phyloP scores from a whole-genome alignment of 2,888 invertebrate species.

The Apamea crenata region DNA sequence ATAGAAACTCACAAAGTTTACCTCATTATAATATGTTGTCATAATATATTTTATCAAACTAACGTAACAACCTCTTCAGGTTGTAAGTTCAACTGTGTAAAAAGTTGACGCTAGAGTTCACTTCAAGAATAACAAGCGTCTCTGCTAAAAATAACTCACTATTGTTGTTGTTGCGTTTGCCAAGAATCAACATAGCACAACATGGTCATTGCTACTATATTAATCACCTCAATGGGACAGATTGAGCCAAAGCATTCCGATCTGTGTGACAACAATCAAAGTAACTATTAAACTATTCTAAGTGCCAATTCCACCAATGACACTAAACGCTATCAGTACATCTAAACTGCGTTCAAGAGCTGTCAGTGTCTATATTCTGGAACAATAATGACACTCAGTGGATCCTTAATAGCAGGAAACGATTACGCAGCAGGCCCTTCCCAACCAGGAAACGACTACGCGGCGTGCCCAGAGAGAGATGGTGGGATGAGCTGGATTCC shows the following conservation, averaged over 20 bases:
- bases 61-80: neutral
- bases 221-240: neutral
- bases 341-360: neutral
- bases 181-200: slow-evolving; percentile 2
- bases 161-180: neutral
- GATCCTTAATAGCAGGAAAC: too few relatives aligned
- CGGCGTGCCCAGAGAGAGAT: neutral
- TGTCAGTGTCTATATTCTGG: neutral
- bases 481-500: too few relatives aligned
- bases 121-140: neutral
- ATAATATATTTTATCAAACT: neutral
- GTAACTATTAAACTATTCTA: slow-evolving; percentile 14
- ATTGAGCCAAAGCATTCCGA: slow-evolving; percentile 25
- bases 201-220: neutral
- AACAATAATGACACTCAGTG: neutral
- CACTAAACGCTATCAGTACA: neutral
- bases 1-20: neutral
- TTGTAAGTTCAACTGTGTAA: neutral
- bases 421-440: neutral
- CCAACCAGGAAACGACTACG: neutral
- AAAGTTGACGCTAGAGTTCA: neutral
- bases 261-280: neutral
- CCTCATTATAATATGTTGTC: neutral
- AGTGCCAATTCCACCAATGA: neutral
- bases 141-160: slow-evolving; percentile 5